Base-by-base conservation (phyloP, 2,113 vertebrate genomes). In the Struthidea cinerea region DNA sequence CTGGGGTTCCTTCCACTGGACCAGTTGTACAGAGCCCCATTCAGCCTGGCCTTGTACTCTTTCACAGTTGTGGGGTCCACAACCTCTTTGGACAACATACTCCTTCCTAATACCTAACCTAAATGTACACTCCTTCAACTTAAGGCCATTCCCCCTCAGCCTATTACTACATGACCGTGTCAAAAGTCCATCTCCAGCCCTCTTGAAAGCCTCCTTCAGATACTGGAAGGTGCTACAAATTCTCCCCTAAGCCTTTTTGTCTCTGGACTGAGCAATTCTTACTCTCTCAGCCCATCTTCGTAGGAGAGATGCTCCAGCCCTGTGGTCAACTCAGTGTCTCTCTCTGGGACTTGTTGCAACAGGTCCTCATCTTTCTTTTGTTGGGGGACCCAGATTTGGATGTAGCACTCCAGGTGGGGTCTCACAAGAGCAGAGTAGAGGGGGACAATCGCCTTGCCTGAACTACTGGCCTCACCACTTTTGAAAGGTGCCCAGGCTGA, bases 371-470 rank as follows among this genome's bases (percentile, higher is more conserved):
- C 30, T 41, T 68, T 32, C 30, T 35, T 55, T 30, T 41, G 4
- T 13, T 76, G 47, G 14, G 4, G 1, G 1, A 10, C 28, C 18
- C 12, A 37, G 21, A 13, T 39, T 32, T 6, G 0, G 18, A 17
- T 47, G 11, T 6, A 47, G 30, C 5, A 26, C 11, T 47, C n/a
- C 30, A 69, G 20, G 3, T 53, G 11, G 5, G 24, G 7, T 35
- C 7, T 26, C 77, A 52, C 16, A 33, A 52, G 11, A 60, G 20
- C 16, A 55, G 28, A 69, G 39, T 11, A 33, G 14, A 59, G 37
- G 4, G 11, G 10, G 28, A 8, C 7, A 30, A 3, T 53, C 1
- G 14, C 7, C 9, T 68, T 28, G 18, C 9, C 14, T 17, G 17
- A 26, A 4, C 42, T 73, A 12, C 32, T 57, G 50, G 22, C 15